Conservation (phyloP, 2,113 vertebrate species). For the Pan troglodytes region NHGRI_mPanTro3-v2.1_pri NC_072421.2:39108001-39108500, state of each 20-base stretch:
- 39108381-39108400: background rate
- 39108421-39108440: background rate
- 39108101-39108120: background rate
- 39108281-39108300: conserved; percentile 12
- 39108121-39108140: background rate
- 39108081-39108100: background rate
- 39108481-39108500: background rate
- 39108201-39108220: background rate
- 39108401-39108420: background rate
- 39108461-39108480: background rate
- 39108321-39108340: background rate
- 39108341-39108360: background rate
- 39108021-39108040: background rate
- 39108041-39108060: background rate
- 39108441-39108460: background rate
- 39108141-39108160: background rate
- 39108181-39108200: background rate
- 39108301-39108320: background rate
- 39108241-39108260: background rate
- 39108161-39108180: background rate
- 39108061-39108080: background rate
- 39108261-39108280: background rate
- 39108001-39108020: background rate
- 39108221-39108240: background rate
- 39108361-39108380: background rate